phyloP scores from a whole-genome alignment of 1,140 invertebrate species.

The Cherax quadricarinatus region DNA sequence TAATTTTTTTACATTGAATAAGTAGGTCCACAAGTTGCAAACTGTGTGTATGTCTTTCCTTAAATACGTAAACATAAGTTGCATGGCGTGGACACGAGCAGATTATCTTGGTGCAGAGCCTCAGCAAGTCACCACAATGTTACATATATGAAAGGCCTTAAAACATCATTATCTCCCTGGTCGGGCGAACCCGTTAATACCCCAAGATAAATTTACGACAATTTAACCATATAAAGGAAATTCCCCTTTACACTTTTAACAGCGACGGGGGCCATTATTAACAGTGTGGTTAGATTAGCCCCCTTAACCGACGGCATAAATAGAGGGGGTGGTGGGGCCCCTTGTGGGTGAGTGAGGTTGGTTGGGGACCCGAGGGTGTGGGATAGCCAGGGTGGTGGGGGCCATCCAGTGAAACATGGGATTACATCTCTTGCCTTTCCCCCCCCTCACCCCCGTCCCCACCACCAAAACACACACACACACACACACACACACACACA shows the following conservation, averaged over 20 bases:
- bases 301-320: slow-evolving; percentile 54
- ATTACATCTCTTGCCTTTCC: not conserved
- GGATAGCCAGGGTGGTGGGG: no score
- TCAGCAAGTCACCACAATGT: slow-evolving; percentile 24
- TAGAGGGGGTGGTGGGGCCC: slow-evolving; percentile 6
- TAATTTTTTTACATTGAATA: no score
- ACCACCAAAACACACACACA: not conserved
- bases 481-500: no score
- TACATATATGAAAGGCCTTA: slow-evolving; percentile 31
- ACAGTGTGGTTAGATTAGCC: slow-evolving; percentile 59
- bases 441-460: not conserved
- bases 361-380: not conserved
- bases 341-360: not conserved
- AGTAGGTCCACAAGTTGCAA: no score
- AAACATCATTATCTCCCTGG: slow-evolving; percentile 44
- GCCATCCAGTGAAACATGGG: not conserved
- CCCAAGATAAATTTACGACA: slow-evolving; percentile 56
- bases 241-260: slow-evolving; percentile 47
- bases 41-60: no score
- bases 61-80: no score
- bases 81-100: no score
- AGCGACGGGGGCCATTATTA: slow-evolving; percentile 47
- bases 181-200: slow-evolving; percentile 5
- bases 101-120: no score
- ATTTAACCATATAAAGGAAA: slow-evolving; percentile 59